These are phyloP conservation scores for Diorhabda elongata DNA, from an alignment of 1,140 invertebrate species.

Conservation along the genomic window DNA sequence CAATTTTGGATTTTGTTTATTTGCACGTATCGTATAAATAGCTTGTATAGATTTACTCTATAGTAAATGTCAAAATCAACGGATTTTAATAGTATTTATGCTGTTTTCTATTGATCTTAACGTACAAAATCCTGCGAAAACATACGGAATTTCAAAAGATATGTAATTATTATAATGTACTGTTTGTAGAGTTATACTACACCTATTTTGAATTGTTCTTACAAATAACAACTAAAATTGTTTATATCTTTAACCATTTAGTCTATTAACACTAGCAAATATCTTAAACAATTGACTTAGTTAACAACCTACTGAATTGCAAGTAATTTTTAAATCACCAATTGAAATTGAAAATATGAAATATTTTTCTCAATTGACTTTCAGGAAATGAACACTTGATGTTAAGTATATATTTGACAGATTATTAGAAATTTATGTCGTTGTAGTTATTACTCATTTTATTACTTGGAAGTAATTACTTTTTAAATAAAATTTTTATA, in stretches of 20 bases:
- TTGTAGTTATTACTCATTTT: no score
- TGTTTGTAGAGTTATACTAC: not conserved
- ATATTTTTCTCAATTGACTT: no score
- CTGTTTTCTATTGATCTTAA: not conserved
- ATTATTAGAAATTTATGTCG: no score
- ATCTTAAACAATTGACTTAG: not conserved
- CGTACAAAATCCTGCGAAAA: not conserved
- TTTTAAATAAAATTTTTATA: no score
- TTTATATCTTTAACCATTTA: not conserved
- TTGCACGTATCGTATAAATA: not conserved
- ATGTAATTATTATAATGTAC: not conserved
- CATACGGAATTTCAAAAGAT: not conserved
- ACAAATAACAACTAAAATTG: not conserved
- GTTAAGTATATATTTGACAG: no score
- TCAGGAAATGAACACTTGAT: no score
- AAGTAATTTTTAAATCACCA: no score
- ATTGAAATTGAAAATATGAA: no score
- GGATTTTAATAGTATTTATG: not conserved
- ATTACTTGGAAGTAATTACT: no score
- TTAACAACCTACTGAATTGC: no score
- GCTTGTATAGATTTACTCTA: not conserved
- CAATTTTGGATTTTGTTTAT: no score
- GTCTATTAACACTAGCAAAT: not conserved
- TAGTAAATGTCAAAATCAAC: not conserved
- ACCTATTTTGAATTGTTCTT: not conserved